A percentile compares a stretch with the other conserved stretches of the same genome.
These are phyloP conservation scores for Tarsius wallacei DNA, from an alignment of 2,797 vertebrate species.

Conservation along the genomic window DNA sequence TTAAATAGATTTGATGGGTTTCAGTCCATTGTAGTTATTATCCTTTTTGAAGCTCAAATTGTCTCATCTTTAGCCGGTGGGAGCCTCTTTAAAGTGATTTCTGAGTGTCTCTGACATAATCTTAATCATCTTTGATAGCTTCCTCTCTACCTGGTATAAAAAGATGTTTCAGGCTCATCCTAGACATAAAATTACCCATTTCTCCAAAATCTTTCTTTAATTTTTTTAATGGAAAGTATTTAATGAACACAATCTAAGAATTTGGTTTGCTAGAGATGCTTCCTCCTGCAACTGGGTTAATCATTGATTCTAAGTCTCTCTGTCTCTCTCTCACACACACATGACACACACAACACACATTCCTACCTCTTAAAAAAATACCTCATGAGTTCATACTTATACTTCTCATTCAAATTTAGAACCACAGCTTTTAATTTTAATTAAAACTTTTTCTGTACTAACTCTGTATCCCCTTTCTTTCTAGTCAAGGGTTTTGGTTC, in stretches of 20 bases:
- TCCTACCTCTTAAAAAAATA: background rate
- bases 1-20: slow-evolving; percentile 45
- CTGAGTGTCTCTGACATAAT: background rate
- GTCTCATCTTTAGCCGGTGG: background rate
- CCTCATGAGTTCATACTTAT: background rate
- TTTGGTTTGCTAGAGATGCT: background rate
- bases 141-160: background rate
- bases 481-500: background rate
- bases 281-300: background rate
- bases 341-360: background rate
- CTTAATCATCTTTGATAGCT: slow-evolving; percentile 19
- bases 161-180: background rate
- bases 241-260: background rate
- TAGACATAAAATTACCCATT: background rate
- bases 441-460: background rate
- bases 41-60: background rate
- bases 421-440: background rate
- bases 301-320: background rate
- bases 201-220: background rate
- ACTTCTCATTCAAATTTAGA: slow-evolving; percentile 7
- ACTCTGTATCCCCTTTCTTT: background rate
- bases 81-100: background rate
- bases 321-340: background rate
- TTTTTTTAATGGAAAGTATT: background rate
- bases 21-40: background rate